Evolutionary conservation across 2,797 vertebrate species (phyloP).

Genomic region (Hippopotamyrus pictus): DNA sequence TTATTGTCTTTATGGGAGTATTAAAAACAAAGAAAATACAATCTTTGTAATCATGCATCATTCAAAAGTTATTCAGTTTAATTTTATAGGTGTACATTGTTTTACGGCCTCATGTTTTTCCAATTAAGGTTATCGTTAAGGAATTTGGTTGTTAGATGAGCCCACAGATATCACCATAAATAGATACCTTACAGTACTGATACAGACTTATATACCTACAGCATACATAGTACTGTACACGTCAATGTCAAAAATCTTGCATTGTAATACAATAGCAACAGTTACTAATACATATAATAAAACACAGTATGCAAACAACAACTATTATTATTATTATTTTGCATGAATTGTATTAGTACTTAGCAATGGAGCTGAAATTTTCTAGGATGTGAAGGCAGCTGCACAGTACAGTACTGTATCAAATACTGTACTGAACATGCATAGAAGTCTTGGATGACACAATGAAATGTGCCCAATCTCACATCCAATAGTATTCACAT

Average conservation of each 20-base stretch:
- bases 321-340: not conserved
- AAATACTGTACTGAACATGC: not conserved
- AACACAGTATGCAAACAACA: not conserved
- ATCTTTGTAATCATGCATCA: not conserved
- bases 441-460: not conserved
- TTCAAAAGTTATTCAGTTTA: not conserved
- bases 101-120: not conserved
- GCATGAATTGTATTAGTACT: not conserved
- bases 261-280: not conserved
- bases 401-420: not conserved
- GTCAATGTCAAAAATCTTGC: not conserved
- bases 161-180: not conserved
- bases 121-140: not conserved
- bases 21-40: not conserved
- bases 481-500: not conserved
- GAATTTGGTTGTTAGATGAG: not conserved
- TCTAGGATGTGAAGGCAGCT: not conserved
- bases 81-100: not conserved
- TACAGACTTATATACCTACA: not conserved
- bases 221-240: not conserved
- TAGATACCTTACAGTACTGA: not conserved
- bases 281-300: not conserved
- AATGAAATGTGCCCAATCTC: not conserved
- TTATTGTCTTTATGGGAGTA: not conserved
- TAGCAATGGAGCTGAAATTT: not conserved